Evolutionary conservation across 2,797 vertebrate species (phyloP).

Genomic region (Poecilia velifera): DNA sequence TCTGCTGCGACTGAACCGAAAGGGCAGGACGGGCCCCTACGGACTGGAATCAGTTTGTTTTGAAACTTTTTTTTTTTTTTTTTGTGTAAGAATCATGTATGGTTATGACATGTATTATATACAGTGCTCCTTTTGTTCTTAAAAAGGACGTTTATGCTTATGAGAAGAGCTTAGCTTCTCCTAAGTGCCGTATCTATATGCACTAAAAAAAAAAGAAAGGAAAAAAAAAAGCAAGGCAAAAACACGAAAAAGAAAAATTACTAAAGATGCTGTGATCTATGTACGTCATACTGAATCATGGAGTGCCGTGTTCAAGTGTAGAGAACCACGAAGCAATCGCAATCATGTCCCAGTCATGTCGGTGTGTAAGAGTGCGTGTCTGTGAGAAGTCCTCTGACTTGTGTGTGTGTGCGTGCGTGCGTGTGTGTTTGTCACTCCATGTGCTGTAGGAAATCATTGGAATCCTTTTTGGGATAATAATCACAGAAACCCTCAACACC

Average conservation of each 20-base stretch:
- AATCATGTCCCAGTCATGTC: slow-evolving; percentile 60
- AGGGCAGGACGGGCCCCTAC: slow-evolving; percentile 56
- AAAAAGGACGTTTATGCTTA: slow-evolving; percentile 82
- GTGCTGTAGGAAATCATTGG: slow-evolving; percentile 72
- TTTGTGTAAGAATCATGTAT: slow-evolving; percentile 81
- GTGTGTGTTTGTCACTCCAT: slow-evolving; percentile 68
- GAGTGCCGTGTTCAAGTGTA: slow-evolving; percentile 73
- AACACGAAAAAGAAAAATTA: slow-evolving; percentile 70
- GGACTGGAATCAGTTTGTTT: slow-evolving; percentile 75
- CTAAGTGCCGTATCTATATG: slow-evolving; percentile 80
- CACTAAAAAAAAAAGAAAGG: slow-evolving; percentile 72
- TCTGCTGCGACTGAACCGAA: slow-evolving; percentile 44
- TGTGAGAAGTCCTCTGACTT: slow-evolving; percentile 61
- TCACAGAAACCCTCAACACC: slow-evolving; percentile 35
- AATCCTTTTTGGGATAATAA: slow-evolving; percentile 67
- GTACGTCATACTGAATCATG: slow-evolving; percentile 76
- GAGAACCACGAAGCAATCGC: slow-evolving; percentile 69
- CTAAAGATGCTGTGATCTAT: slow-evolving; percentile 85
- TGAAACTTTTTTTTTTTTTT: slow-evolving; percentile 66
- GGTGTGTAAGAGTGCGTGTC: slow-evolving; percentile 40
- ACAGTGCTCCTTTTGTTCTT: slow-evolving; percentile 84
- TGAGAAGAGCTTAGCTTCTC: slow-evolving; percentile 80
- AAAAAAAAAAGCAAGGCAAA: slow-evolving; percentile 74
- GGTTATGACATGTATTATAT: slow-evolving; percentile 83
- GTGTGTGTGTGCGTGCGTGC: slow-evolving; percentile 46